Evolutionary conservation across 2,113 vertebrate genomes (phyloP), one percentile per base, ranked within the genome.

Genomic region (Cyprinodon variegatus): DNA sequence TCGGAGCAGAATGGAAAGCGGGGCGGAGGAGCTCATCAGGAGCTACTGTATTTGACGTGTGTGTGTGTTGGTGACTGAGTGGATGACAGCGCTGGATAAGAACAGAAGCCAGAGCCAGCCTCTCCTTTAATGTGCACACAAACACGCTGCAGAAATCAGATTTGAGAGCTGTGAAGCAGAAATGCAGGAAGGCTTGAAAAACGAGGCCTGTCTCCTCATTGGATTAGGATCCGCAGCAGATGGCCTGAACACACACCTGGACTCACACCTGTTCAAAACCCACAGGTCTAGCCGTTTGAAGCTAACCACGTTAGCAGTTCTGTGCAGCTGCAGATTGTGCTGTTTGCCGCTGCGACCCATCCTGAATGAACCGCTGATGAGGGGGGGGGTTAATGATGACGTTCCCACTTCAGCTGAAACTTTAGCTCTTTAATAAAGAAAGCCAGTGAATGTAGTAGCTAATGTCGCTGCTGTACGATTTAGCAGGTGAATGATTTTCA

Each of bases 101-200:
- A 82, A 83, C 48, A 67, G 78, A 82, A 84, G 77, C 77, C 83
- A 89, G 83, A 81, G 81, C 73, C 68, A 64, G 29, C 59, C 70
- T 76, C 78, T 65, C 67, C 74, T 88, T 85, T 91, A 77, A 91
- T 87, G 86, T 83, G 75, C 61, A 68, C 70, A 68, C 79, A 81
- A 72, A 45, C 70, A 72, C 79, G 64, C 72, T 75, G 65, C 68
- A 81, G 79, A 90, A 91, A 91, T 90, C 87, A 73, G 89, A 89
- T 91, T 89, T 89, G 77, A 85, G 81, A 86, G 89, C 86, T 87
- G 88, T 88, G 84, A 90, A 86, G 85, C 89, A 88, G 79, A 87
- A 86, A 86, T 86, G 83, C 82, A 90, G 78, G 88, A 89, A 78
- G 77, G 81, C 71, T 84, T 89, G 89, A 91, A 88, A 88, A 89